Evolutionary conservation across 2,797 vertebrate species (phyloP).

Genomic region (Remorina albescens): DNA sequence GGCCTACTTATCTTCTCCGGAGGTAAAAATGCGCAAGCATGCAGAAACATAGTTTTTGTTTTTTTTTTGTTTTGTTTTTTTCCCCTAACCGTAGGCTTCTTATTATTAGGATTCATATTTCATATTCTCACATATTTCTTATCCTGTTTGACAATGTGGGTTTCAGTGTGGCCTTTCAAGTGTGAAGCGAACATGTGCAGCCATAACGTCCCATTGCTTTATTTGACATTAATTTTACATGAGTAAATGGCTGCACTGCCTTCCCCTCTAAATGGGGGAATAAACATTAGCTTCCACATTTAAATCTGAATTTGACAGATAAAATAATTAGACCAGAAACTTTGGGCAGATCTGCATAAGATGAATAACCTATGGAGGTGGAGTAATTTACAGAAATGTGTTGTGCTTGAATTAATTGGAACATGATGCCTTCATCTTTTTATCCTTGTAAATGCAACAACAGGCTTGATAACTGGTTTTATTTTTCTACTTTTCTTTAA

Average conservation of each 20-base stretch:
- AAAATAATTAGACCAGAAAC: slow-evolving; percentile 65
- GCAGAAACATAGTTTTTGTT: slow-evolving; percentile 49
- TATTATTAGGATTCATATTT: slow-evolving; percentile 69
- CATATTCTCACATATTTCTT: slow-evolving; percentile 65
- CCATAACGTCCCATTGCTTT: slow-evolving; percentile 70
- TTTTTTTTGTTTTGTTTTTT: neutral
- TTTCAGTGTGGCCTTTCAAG: slow-evolving; percentile 66
- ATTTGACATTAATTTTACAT: slow-evolving; percentile 78
- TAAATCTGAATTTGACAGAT: slow-evolving; percentile 50
- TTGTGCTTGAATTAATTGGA: slow-evolving; percentile 45
- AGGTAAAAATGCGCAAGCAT: slow-evolving; percentile 70
- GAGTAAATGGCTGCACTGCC: slow-evolving; percentile 71
- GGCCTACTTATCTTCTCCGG: slow-evolving; percentile 80
- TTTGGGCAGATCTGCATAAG: slow-evolving; percentile 17
- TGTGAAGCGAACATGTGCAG: slow-evolving; percentile 74
- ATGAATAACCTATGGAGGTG: slow-evolving; percentile 37
- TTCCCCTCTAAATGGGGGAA: slow-evolving; percentile 60
- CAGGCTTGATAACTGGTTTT: neutral
- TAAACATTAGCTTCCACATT: slow-evolving; percentile 64
- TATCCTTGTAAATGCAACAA: neutral
- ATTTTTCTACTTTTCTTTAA: neutral
- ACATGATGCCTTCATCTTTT: slow-evolving; percentile 11
- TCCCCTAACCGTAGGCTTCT: slow-evolving; percentile 48
- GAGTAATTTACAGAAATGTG: slow-evolving; percentile 26
- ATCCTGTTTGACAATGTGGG: slow-evolving; percentile 72